Percentiles rank a stretch among this genome's conserved stretches.
These are phyloP conservation scores for Thermophis baileyi DNA, from an alignment of 2,113 vertebrate genomes.

Conservation along the genomic window DNA sequence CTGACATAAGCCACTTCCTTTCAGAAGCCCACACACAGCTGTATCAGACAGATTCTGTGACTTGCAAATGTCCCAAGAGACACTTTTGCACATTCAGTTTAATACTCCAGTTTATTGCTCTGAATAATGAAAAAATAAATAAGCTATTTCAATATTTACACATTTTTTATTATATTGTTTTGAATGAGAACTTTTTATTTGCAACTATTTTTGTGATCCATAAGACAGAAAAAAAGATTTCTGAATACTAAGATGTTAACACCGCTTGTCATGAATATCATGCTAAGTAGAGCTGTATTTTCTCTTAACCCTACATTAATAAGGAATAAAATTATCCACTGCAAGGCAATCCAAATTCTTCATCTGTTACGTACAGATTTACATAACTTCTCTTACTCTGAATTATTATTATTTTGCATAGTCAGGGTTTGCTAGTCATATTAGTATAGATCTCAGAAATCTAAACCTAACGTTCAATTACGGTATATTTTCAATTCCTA, in stretches of 20 bases:
- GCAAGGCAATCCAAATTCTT: neutral
- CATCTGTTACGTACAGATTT: neutral
- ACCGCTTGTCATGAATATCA: neutral
- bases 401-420: neutral
- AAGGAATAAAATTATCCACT: neutral
- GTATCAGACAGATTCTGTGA: slow-evolving; percentile 63
- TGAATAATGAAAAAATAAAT: neutral
- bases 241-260: neutral
- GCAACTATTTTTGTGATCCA: neutral
- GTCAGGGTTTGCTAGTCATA: neutral
- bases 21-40: slow-evolving; percentile 74
- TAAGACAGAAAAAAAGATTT: neutral
- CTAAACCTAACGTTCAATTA: neutral
- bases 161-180: neutral
- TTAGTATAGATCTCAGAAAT: neutral
- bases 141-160: neutral
- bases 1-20: slow-evolving; percentile 86
- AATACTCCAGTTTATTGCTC: slow-evolving; percentile 43
- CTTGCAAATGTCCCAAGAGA: slow-evolving; percentile 35
- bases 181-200: neutral
- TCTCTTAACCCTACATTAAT: neutral
- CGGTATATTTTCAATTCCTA: neutral
- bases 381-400: neutral
- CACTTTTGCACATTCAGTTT: slow-evolving; percentile 56
- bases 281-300: neutral